Conservation (phyloP, 1,140 invertebrate genomes). For the Stegodyphus dumicola region DNA sequence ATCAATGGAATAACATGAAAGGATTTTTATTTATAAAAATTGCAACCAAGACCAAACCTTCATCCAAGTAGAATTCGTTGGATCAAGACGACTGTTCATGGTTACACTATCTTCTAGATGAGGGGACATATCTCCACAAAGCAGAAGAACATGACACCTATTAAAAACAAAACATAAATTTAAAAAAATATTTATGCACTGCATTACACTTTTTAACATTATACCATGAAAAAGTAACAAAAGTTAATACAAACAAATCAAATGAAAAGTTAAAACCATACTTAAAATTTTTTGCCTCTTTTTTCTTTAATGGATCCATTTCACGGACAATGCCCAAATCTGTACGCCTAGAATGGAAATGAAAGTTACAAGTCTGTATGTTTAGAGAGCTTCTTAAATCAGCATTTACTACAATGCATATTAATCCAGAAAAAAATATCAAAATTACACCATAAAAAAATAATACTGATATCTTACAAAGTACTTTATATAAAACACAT, state of each 20-base stretch:
- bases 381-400: no score
- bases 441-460: no score
- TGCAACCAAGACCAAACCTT: slow-evolving; percentile 72
- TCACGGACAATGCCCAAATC: slow-evolving; percentile 89
- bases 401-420: no score
- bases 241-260: neutral
- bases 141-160: slow-evolving; percentile 88
- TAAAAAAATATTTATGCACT: neutral
- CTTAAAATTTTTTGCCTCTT: slow-evolving; percentile 73
- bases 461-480: no score
- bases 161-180: neutral
- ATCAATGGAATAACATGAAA: no score
- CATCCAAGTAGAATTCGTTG: slow-evolving; percentile 96
- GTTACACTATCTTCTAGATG: slow-evolving; percentile 97
- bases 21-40: no score
- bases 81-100: slow-evolving; percentile 94
- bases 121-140: slow-evolving; percentile 93
- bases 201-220: neutral
- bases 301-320: slow-evolving; percentile 77
- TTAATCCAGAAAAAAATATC: no score
- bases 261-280: slow-evolving; percentile 21
- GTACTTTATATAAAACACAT: no score
- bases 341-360: slow-evolving; percentile 75
- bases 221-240: neutral
- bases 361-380: neutral